Base-by-base conservation (phyloP, 2,888 invertebrate species). In the Eurytoma californica region DNA sequence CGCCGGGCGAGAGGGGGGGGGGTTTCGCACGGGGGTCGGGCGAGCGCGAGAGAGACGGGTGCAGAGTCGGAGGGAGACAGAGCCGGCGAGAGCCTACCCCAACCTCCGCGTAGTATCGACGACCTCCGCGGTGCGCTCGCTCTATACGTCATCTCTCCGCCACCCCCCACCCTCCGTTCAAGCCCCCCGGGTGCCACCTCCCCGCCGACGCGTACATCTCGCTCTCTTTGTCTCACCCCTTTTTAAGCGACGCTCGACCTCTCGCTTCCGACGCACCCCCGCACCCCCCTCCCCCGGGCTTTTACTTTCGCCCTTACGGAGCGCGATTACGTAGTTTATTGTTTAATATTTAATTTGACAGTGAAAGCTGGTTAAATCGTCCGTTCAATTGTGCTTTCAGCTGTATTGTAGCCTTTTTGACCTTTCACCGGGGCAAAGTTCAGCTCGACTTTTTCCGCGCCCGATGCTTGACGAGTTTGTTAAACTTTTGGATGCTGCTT, bases 101-200 rank as follows among this genome's bases (percentile, higher is more conserved):
- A 89, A 89, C 89, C 90, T 89, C 88, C 84, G 83, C 82, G 85
- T 87, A 85, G 88, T 89, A 88, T 90, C 89, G 89, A 88, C 90
- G 88, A 88, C 87, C 88, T 87, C 88, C 82, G 83, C 82, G 70
- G 24, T 68, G 73, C 77, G 39, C 74, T 39, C 69, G 58, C 74
- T 28, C 39, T 76, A 14, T 73, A 24, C 86, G 84, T 85, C 84
- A 84, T 84, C 82, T 84, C 83, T 79, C 49, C 53, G 61, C 66
- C 66, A 60, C 55, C 77, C 75, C 77, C 72, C 68, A 60, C 72
- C 58, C 78, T 20, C 65, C 65, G 7, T 49, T 57, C 65, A 55
- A 67, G n/a, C 57, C 55, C 16, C 18, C 18, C 20, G 47, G 3
- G 20, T 66, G n/a, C 9, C 24, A 7, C 53, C n/a, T 30, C 18